A percentile compares a stretch with the other conserved stretches of the same genome.
phyloP scores from a whole-genome alignment of 2,797 vertebrate species.

The Choloepus didactylus region DNA sequence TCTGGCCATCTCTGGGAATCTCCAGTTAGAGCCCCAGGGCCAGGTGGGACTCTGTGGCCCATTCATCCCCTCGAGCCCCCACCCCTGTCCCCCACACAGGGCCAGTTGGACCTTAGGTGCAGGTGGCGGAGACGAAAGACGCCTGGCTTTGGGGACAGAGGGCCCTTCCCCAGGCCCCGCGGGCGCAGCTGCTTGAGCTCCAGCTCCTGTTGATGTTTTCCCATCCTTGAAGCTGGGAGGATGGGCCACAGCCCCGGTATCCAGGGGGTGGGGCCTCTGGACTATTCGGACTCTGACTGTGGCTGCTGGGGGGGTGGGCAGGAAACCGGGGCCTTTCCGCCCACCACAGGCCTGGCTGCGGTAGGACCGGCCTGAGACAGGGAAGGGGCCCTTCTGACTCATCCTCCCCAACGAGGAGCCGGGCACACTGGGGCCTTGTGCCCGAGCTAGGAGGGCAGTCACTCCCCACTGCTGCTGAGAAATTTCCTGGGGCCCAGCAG shows the following conservation, averaged over 20 bases:
- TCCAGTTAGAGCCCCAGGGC: neutral
- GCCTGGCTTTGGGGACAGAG: neutral
- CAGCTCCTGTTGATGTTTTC: conserved; percentile 15
- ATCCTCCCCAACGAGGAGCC: conserved; percentile 4
- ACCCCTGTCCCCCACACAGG: no score
- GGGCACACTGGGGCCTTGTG: conserved; percentile 53
- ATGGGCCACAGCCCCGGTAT: neutral
- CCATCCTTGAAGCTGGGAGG: conserved; percentile 46
- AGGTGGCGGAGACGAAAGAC: neutral
- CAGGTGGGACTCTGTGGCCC: neutral
- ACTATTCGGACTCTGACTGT: neutral
- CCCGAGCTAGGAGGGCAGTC: neutral
- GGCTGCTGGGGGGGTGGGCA: neutral
- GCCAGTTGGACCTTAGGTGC: neutral
- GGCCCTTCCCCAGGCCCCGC: neutral
- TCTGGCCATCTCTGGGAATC: neutral
- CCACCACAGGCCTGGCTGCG: conserved; percentile 21
- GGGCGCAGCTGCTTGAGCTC: neutral
- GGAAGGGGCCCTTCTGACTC: conserved; percentile 73
- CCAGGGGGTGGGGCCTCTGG: conserved; percentile 59
- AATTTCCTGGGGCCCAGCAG: neutral
- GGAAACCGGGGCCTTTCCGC: conserved; percentile 70
- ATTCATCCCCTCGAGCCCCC: no score
- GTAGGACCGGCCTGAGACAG: neutral
- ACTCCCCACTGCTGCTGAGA: neutral